These are phyloP conservation scores for Oscheius onirici DNA, from an alignment of 2,888 invertebrate species.

Conservation along the genomic window DNA sequence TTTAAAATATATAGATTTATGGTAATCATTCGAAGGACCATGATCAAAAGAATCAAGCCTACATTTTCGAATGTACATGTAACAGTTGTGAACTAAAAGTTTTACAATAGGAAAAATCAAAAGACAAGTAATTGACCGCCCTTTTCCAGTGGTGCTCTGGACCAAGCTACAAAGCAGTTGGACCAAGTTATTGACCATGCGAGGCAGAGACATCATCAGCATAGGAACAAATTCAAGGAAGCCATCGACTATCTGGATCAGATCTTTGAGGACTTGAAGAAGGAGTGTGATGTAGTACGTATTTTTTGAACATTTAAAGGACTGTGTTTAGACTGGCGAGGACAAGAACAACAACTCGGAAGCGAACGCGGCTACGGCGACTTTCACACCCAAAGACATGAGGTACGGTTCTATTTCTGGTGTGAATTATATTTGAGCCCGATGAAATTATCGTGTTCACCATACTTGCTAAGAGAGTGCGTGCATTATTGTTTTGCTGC, in stretches of 20 bases:
- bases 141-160: conserved; percentile 59
- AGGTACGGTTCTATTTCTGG: neutral
- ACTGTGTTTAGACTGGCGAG: conserved; percentile 10
- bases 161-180: conserved; percentile 63
- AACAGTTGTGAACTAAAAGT: too few relatives aligned
- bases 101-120: neutral
- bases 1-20: too few relatives aligned
- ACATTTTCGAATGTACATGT: too few relatives aligned
- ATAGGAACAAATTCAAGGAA: conserved; percentile 68
- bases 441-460: neutral
- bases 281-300: conserved; percentile 58
- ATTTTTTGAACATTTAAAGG: neutral
- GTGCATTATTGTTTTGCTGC: too few relatives aligned
- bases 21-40: too few relatives aligned
- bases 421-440: neutral
- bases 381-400: conserved; percentile 8
- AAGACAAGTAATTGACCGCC: neutral
- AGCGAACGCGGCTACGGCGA: neutral
- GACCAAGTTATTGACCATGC: conserved; percentile 70
- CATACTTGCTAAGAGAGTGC: neutral
- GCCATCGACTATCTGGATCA: conserved; percentile 71
- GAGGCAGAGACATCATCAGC: conserved; percentile 56
- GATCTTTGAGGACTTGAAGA: conserved; percentile 70
- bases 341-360: conserved; percentile 29
- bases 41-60: too few relatives aligned